phyloP scores from a whole-genome alignment of 2,797 vertebrate genomes.

The Lepus oiostolus region DNA sequence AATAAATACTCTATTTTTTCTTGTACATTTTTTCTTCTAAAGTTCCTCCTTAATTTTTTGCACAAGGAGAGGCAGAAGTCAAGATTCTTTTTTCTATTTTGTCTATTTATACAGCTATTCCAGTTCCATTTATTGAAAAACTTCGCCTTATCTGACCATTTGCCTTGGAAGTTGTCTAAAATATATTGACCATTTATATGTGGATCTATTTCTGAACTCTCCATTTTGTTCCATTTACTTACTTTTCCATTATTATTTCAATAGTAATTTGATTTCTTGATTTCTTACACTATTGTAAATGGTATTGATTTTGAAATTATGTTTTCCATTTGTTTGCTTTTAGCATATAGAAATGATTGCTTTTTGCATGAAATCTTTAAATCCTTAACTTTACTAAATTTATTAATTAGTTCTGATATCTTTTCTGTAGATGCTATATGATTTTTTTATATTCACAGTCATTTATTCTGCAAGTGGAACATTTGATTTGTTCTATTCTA shows the following conservation, averaged over 20 bases:
- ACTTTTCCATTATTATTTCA: neutral
- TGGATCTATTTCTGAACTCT: neutral
- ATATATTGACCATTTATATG: neutral
- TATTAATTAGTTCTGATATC: neutral
- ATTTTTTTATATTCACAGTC: neutral
- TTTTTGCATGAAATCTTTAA: neutral
- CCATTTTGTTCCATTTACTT: neutral
- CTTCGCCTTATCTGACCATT: neutral
- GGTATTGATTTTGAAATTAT: slow-evolving; percentile 31
- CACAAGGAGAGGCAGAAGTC: neutral
- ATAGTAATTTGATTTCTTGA: neutral
- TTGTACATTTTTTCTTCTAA: neutral
- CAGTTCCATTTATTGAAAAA: neutral
- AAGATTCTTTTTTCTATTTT: neutral
- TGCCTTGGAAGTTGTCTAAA: slow-evolving; percentile 14
- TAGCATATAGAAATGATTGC: neutral
- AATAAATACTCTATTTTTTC: neutral
- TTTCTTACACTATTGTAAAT: slow-evolving; percentile 11
- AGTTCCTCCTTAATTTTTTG: slow-evolving; percentile 10
- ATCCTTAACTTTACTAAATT: slow-evolving; percentile 20
- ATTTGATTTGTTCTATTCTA: slow-evolving; percentile 32
- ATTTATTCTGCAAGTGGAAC: slow-evolving; percentile 29
- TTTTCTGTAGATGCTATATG: neutral
- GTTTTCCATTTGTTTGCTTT: slow-evolving; percentile 7
- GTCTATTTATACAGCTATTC: neutral